phyloP scores from a whole-genome alignment of 2,113 vertebrate species.

The Apodemus speciosus region DNA sequence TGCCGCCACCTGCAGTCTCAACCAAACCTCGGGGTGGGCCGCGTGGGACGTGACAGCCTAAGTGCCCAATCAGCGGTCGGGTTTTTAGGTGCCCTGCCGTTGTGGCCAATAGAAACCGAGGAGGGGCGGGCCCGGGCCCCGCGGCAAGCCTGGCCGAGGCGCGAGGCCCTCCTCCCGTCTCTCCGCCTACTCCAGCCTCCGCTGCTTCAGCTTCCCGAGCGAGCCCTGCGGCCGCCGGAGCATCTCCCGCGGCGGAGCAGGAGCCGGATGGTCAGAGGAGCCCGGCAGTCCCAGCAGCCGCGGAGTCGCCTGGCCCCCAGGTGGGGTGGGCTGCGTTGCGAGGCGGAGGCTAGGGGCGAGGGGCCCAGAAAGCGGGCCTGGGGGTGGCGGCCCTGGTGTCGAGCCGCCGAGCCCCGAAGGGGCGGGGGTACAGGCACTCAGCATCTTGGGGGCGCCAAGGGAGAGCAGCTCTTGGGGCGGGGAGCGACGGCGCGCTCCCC shows the following conservation, averaged over 20 bases:
- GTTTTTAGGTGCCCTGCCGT: neutral
- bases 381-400: conserved; percentile 31
- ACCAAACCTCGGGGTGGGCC: conserved; percentile 72
- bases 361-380: conserved; percentile 27
- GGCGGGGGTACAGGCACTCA: neutral
- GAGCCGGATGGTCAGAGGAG: conserved; percentile 82
- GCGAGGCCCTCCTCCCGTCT: conserved; percentile 72
- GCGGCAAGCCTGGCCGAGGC: conserved; percentile 56
- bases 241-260: conserved; percentile 81
- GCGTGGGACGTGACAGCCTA: conserved; percentile 7
- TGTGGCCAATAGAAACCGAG: conserved; percentile 40
- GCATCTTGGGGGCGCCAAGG: neutral
- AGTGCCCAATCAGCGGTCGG: conserved; percentile 38
- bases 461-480: neutral
- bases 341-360: neutral
- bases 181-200: conserved; percentile 70
- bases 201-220: conserved; percentile 77
- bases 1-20: conserved; percentile 78
- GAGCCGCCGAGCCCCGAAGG: conserved; percentile 25
- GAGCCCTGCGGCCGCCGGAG: conserved; percentile 79
- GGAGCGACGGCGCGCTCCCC: neutral
- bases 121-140: conserved; percentile 16
- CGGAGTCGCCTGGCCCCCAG: conserved; percentile 79
- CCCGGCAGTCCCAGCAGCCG: conserved; percentile 79
- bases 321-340: conserved; percentile 45